Percentiles rank a stretch among this genome's conserved stretches.
phyloP scores from a whole-genome alignment of 2,888 invertebrate species.

The Gonocerus acuteangulatus region DNA sequence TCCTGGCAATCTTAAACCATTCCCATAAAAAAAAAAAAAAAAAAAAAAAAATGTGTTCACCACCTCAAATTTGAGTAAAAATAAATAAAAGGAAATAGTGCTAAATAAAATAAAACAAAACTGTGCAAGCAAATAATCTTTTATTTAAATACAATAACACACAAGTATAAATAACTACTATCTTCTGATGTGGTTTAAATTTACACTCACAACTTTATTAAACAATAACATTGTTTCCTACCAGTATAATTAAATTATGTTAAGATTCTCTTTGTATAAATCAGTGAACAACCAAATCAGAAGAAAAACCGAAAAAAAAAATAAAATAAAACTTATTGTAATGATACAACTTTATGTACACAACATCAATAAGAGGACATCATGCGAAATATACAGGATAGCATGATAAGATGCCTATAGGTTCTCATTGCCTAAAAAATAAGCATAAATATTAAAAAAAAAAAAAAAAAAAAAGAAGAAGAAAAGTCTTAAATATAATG shows the following conservation, averaged over 20 bases:
- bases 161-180: background rate
- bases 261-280: too few relatives aligned
- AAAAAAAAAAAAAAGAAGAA: background rate
- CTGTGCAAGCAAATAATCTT: slow-evolving; percentile 15
- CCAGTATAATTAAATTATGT: background rate
- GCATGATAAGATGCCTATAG: background rate
- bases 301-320: slow-evolving; percentile 10
- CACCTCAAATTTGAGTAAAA: background rate
- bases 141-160: slow-evolving; percentile 20
- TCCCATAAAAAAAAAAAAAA: too few relatives aligned
- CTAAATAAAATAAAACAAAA: slow-evolving; percentile 20
- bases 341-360: slow-evolving; percentile 19
- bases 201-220: background rate
- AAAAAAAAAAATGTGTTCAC: background rate
- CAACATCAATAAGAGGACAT: slow-evolving; percentile 13
- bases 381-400: slow-evolving; percentile 15
- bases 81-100: slow-evolving; percentile 16
- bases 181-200: background rate
- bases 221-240: background rate
- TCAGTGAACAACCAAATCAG: background rate
- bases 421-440: slow-evolving; percentile 5
- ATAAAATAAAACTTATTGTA: slow-evolving; percentile 21
- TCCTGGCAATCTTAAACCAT: too few relatives aligned
- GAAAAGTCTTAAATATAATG: background rate
- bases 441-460: background rate